These are phyloP conservation scores for Brachionus calyciflorus DNA, from an alignment of 1,140 invertebrate species.

Conservation along the genomic window DNA sequence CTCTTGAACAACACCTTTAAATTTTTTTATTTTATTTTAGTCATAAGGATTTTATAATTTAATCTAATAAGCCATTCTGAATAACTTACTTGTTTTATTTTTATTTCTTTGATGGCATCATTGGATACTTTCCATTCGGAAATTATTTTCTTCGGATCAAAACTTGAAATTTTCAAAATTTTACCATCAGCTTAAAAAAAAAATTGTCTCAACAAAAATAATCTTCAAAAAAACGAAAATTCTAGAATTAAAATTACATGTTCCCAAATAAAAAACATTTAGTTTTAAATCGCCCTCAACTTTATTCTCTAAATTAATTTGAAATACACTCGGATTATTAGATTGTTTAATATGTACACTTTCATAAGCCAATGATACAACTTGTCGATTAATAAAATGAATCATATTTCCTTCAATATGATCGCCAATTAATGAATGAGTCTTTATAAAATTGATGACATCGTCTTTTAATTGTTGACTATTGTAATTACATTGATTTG, in stretches of 20 bases:
- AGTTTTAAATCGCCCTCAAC: not conserved
- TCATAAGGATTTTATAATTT: no score
- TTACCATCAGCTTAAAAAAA: not conserved
- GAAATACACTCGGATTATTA: not conserved
- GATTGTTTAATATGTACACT: not conserved
- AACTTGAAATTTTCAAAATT: constrained; percentile 8
- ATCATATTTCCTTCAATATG: constrained; percentile 29
- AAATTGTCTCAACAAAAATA: not conserved
- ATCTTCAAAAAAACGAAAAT: no score
- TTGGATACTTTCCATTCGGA: not conserved
- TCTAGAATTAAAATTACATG: not conserved
- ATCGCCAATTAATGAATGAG: constrained; percentile 28
- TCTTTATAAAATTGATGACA: constrained; percentile 32
- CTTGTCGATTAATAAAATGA: constrained; percentile 29
- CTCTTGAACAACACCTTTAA: not conserved
- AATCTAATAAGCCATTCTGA: no score
- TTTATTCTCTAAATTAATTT: not conserved
- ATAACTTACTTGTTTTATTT: constrained; percentile 30
- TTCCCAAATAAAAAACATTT: constrained; percentile 19
- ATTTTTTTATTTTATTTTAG: not conserved
- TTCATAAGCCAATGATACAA: not conserved
- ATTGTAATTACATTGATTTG: constrained; percentile 32
- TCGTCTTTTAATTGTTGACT: constrained; percentile 14
- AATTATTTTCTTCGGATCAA: not conserved
- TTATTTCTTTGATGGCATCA: not conserved